A percentile compares a stretch with the other conserved stretches of the same genome.
These are phyloP conservation scores for Myodes glareolus DNA, from an alignment of 2,113 vertebrate genomes.

Conservation along the genomic window DNA sequence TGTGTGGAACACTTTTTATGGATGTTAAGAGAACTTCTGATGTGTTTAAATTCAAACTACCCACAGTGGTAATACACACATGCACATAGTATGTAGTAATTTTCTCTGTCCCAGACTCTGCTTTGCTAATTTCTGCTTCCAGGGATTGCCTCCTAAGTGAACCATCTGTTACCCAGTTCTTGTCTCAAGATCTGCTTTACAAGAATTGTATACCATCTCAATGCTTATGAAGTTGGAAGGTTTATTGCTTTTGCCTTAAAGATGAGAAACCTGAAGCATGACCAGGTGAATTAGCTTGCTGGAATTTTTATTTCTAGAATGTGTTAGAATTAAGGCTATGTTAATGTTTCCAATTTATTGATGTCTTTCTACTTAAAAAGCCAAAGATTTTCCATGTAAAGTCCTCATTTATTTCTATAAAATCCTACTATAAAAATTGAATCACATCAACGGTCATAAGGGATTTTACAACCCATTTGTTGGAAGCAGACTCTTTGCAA, in stretches of 20 bases:
- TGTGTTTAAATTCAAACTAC: conserved; percentile 4
- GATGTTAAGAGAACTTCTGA: not conserved
- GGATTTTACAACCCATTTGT: conserved; percentile 41
- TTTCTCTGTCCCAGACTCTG: not conserved
- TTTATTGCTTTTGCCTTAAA: conserved; percentile 45
- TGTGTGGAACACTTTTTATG: not conserved
- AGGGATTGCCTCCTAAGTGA: not conserved
- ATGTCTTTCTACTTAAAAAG: not conserved
- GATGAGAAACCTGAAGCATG: conserved; percentile 32
- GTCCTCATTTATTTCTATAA: conserved; percentile 14
- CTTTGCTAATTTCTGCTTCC: conserved; percentile 1
- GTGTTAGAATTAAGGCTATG: conserved; percentile 16
- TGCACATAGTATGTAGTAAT: not conserved
- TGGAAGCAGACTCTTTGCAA: conserved; percentile 40
- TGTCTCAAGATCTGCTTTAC: not conserved
- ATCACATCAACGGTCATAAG: not conserved
- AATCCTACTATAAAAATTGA: conserved; percentile 28
- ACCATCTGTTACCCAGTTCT: not conserved
- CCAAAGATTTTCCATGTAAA: conserved; percentile 8
- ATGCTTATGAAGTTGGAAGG: not conserved
- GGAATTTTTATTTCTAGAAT: conserved; percentile 43
- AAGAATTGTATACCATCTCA: conserved; percentile 8
- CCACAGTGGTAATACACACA: not conserved
- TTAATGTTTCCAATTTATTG: not conserved
- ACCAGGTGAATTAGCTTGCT: not conserved